Percentiles rank a stretch among this genome's conserved stretches.
Evolutionary conservation across 2,113 vertebrate species (phyloP).

Genomic region (Pycnonotus jocosus): DNA sequence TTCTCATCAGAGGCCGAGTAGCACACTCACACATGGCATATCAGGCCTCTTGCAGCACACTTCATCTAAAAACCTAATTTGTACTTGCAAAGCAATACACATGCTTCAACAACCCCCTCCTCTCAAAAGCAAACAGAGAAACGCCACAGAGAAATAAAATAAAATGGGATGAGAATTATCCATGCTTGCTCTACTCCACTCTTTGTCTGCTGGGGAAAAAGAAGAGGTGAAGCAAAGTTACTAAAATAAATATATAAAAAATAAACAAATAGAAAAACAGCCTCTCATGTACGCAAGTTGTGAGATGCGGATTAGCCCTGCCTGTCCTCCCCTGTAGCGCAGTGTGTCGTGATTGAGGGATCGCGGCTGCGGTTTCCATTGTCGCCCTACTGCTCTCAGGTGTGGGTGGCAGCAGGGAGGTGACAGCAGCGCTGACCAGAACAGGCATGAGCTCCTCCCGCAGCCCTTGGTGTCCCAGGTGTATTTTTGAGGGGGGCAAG

Average conservation of each 20-base stretch:
- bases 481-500: background rate
- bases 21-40: background rate
- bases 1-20: conserved; percentile 8
- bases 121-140: conserved; percentile 56
- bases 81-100: conserved; percentile 60
- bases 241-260: conserved; percentile 7
- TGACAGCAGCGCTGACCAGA: background rate
- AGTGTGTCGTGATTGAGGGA: background rate
- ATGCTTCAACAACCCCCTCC: conserved; percentile 47
- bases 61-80: conserved; percentile 67
- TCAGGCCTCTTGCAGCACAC: conserved; percentile 53
- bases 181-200: background rate
- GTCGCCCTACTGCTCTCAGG: background rate
- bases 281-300: background rate
- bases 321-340: background rate
- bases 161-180: conserved; percentile 43
- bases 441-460: accelerated
- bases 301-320: background rate
- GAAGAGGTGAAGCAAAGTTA: background rate
- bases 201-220: background rate
- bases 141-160: conserved; percentile 48
- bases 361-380: background rate
- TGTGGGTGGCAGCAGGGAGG: background rate
- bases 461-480: background rate
- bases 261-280: background rate